phyloP scores from a whole-genome alignment of 2,797 vertebrate species.

The Diceros bicornis region DNA sequence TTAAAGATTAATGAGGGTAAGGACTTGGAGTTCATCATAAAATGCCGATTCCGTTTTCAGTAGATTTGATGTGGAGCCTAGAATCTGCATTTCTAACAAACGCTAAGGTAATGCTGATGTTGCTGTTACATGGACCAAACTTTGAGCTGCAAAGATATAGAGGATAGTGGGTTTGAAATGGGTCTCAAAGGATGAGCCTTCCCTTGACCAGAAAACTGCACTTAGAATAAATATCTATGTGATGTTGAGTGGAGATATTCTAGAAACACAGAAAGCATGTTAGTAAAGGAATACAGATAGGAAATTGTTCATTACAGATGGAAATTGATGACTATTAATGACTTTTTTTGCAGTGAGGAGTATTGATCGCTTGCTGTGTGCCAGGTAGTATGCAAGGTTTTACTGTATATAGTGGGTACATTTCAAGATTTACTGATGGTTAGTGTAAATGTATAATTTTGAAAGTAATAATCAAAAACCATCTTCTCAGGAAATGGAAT shows the following conservation, averaged over 20 bases:
- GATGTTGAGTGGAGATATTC: neutral
- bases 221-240: neutral
- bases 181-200: neutral
- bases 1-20: neutral
- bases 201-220: neutral
- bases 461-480: neutral
- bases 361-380: neutral
- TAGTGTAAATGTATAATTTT: conserved; percentile 4
- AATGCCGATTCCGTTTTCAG: neutral
- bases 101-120: neutral
- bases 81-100: neutral
- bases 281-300: neutral
- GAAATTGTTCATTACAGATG: neutral
- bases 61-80: neutral
- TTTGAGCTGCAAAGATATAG: neutral
- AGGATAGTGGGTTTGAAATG: neutral
- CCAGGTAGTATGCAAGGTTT: neutral
- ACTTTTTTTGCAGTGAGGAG: neutral
- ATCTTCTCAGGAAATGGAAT: neutral
- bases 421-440: neutral
- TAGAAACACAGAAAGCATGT: neutral
- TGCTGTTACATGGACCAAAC: neutral
- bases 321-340: neutral
- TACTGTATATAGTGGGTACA: neutral
- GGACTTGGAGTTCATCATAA: neutral